Base-by-base conservation (phyloP, 1,140 invertebrate species). In the Neuroterus valhalla region DNA sequence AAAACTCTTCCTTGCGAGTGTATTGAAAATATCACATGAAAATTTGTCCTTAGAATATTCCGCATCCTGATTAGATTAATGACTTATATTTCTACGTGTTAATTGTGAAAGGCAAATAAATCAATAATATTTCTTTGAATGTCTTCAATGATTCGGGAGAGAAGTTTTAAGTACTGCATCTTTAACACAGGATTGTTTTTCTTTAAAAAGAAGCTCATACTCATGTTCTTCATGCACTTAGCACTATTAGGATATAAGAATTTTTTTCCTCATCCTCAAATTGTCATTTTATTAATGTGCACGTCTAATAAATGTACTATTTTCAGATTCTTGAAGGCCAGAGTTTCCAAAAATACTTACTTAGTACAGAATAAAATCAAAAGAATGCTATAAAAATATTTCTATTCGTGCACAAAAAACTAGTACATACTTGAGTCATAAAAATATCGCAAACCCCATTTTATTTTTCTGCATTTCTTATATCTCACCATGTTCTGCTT, bases 241-340 rank as follows among this genome's bases (percentile, higher is more conserved):
- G 12, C 55, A 62, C 55, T 31, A 62, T 31, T 23, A 62, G n/a
- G 31, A 14, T 14, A 12, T n/a, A 31, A 31, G 5, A 23, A 8
- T 26, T 1, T 31, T 23, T 62, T 26, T 3, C 31, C 26, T 62
- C 55, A 62, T 62, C n/a, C n/a, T 62, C 55, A 38, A 62, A 26
- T 15, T 62, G 31, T 62, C 12, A 31, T 31, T 26, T 31, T 21
- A 52, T 62, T 62, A 62, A 62, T 62, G 55, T 62, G 55, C 14
- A 31, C 55, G 55, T 62, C 55, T 62, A 62, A 62, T 62, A 62
- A 62, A 62, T 62, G 55, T 62, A 62, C 55, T 62, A 62, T 62
- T 62, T 62, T 62, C 55, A 62, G 55, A 62, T 62, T 62, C 55
- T 62, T 62, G 55, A 62, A 62, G 55, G 55, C 55, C 55, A 62